Base-by-base conservation (phyloP, 2,113 vertebrate genomes). In the Hyla sarda region DNA sequence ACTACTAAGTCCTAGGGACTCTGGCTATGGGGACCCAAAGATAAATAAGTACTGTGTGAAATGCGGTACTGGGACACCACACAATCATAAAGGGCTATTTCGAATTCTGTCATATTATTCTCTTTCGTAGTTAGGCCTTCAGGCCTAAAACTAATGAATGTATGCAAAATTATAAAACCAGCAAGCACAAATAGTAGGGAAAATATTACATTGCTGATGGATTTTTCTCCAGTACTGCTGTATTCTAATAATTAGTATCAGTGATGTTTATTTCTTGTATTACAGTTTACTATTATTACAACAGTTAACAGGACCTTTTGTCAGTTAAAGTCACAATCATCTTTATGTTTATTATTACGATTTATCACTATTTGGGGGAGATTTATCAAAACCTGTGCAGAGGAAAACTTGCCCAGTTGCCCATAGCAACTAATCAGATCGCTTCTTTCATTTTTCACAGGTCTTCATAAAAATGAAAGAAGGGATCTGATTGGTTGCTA, bases 101-200 rank as follows among this genome's bases (percentile, higher is more conserved):
- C 23, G 23, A 5, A 58, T 58, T n/a, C 23, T 34, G 13, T 34
- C 14, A 3, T 13, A 19, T 69, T 69, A 19, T 71, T 71, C 67
- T 58, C 21, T 37, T 81, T 81, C 34, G n/a, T 56, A 62, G 56
- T 47, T 45, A 65, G 21, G 21, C 21, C 11, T 48, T 47, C 12
- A 17, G 58, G 17, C 60, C 14, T 48, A 65, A 62, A 67, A 56
- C 58, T 19, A 25, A 45, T 25, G 67, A 67, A 48, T 21, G 19
- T 67, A 65, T 25, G 78, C 28, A 21, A 65, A 81, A 25, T 62
- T 23, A 81, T 81, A 81, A 60, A 81, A 81, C 32, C 23, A 25
- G 23, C 41, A n/a, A 11, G 47, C 16, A 41, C n/a, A 78, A 65
- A 62, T 34, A 28, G 30, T 25, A 58, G 17, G 7, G 37, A 13